Evolutionary conservation across 2,888 invertebrate genomes (phyloP).

Genomic region (Suillia variegata): DNA sequence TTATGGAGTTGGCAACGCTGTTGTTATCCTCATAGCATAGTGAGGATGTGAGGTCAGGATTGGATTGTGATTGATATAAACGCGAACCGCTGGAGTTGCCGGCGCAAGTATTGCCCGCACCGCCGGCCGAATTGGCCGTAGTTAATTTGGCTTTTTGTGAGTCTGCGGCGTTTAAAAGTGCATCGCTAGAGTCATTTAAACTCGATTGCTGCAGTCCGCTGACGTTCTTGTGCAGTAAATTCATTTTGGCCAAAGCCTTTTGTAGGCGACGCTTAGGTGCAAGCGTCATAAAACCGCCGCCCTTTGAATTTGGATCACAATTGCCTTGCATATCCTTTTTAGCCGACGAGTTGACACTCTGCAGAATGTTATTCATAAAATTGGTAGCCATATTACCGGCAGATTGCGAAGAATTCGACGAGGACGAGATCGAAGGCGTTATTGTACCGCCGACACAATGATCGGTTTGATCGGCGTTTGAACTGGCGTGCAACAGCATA

Average conservation of each 20-base stretch:
- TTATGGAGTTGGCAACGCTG: conserved; percentile 71
- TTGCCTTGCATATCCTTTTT: conserved; percentile 46
- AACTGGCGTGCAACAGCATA: conserved; percentile 51
- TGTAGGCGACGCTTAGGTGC: conserved; percentile 84
- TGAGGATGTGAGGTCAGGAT: conserved; percentile 75
- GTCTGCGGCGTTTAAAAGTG: conserved; percentile 37
- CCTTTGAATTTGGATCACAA: conserved; percentile 27
- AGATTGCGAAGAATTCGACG: conserved; percentile 12
- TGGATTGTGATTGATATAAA: conserved; percentile 85
- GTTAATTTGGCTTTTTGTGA: conserved; percentile 41
- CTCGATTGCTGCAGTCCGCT: conserved; percentile 40
- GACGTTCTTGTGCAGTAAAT: conserved; percentile 65
- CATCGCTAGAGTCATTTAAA: conserved; percentile 50
- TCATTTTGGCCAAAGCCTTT: conserved; percentile 87
- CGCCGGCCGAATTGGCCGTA: conserved; percentile 29
- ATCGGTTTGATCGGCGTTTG: conserved; percentile 52
- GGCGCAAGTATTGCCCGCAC: conserved; percentile 14
- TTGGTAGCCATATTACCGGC: conserved; percentile 51
- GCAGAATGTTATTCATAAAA: conserved; percentile 65
- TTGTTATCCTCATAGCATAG: conserved; percentile 81
- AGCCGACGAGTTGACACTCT: conserved; percentile 52
- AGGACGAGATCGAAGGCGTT: conserved; percentile 33
- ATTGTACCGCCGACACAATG: conserved; percentile 55
- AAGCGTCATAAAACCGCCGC: conserved; percentile 82
- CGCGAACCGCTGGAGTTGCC: conserved; percentile 26